Conservation (phyloP, 2,888 invertebrate species). For the Leptopilina myrica region DNA sequence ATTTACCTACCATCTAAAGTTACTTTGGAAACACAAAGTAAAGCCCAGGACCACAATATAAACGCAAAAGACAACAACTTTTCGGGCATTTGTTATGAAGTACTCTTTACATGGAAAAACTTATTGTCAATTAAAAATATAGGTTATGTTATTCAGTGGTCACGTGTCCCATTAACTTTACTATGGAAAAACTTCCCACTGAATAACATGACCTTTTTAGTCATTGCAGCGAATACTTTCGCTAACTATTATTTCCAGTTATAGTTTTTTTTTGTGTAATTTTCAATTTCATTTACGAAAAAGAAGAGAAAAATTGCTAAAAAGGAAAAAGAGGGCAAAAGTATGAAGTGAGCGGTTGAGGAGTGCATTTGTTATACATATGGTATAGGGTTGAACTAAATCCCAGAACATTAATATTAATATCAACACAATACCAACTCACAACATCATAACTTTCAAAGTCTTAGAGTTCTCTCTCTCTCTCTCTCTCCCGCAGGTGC, state of each 20-base stretch:
- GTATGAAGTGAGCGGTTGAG: constrained; percentile 35
- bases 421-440: constrained; percentile 58
- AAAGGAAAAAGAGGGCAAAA: not conserved
- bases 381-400: constrained; percentile 66
- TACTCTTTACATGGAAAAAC: not conserved
- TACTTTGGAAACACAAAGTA: constrained; percentile 49
- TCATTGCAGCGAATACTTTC: too few relatives aligned
- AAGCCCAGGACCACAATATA: constrained; percentile 58
- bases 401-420: constrained; percentile 73
- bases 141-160: too few relatives aligned
- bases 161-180: too few relatives aligned
- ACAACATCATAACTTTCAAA: constrained; percentile 40
- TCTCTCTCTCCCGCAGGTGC: constrained; percentile 24
- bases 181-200: too few relatives aligned
- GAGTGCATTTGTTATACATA: constrained; percentile 44
- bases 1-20: constrained; percentile 11
- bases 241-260: too few relatives aligned
- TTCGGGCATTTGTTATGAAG: not conserved
- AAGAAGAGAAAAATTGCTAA: not conserved
- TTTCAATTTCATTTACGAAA: too few relatives aligned
- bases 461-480: constrained; percentile 16
- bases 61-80: constrained; percentile 52
- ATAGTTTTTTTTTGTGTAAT: too few relatives aligned
- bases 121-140: too few relatives aligned
- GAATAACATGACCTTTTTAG: too few relatives aligned